Percentiles rank a stretch among this genome's conserved stretches.
phyloP scores from a whole-genome alignment of 2,888 invertebrate genomes.

The Lepeophtheirus nordmannii region DNA sequence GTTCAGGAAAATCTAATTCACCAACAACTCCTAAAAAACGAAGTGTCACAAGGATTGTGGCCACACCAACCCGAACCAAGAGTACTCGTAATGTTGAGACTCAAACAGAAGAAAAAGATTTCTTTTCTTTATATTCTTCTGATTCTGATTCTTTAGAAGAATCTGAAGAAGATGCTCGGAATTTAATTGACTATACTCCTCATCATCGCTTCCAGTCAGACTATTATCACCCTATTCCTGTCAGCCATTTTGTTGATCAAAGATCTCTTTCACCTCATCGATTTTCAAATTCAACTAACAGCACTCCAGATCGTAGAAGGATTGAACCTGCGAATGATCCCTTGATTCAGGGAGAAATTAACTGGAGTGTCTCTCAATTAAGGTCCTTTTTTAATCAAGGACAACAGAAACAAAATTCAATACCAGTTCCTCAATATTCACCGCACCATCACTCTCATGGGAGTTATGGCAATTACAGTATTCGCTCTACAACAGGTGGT shows the following conservation, averaged over 20 bases:
- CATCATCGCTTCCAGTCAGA: slow-evolving; percentile 11
- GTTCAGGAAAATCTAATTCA: neutral
- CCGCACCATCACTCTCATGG: neutral
- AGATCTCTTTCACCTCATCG: neutral
- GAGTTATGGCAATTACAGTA: neutral
- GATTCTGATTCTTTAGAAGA: slow-evolving; percentile 8
- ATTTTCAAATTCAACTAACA: neutral
- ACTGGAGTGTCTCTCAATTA: slow-evolving; percentile 33
- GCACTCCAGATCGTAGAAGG: neutral
- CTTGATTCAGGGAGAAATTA: slow-evolving; percentile 30
- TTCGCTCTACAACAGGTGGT: neutral
- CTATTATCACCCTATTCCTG: neutral
- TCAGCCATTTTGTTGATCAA: neutral
- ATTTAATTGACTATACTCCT: neutral
- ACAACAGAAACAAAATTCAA: neutral
- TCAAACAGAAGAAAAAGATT: slow-evolving; percentile 23
- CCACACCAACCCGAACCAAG: slow-evolving; percentile 3
- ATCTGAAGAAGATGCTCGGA: neutral
- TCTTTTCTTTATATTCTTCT: slow-evolving; percentile 7
- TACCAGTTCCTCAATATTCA: neutral
- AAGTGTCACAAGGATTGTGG: slow-evolving; percentile 5
- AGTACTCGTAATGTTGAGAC: slow-evolving; percentile 19
- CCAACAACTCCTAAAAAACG: neutral
- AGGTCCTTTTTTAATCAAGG: slow-evolving; percentile 30
- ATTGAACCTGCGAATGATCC: slow-evolving; percentile 27